Conservation (phyloP, 2,113 vertebrate species). For the Proterorhinus semilunaris region DNA sequence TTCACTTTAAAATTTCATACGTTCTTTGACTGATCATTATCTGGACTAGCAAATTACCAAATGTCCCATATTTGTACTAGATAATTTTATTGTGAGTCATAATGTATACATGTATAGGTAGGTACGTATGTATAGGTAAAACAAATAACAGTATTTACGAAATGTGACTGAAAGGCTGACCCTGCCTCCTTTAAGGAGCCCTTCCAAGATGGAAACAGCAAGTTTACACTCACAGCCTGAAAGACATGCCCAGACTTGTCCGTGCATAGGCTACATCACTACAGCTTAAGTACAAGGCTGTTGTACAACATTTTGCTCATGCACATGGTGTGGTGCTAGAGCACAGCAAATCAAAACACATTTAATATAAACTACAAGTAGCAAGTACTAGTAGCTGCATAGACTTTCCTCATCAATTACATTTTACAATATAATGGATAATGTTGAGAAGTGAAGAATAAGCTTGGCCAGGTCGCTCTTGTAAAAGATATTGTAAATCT, state of each 20-base stretch:
- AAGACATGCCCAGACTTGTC: slow-evolving; percentile 79
- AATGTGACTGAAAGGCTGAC: slow-evolving; percentile 51
- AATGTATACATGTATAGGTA: too few relatives aligned
- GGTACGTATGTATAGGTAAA: too few relatives aligned
- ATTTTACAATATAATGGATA: background rate
- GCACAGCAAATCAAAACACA: background rate
- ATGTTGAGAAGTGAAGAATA: too few relatives aligned
- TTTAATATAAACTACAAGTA: background rate
- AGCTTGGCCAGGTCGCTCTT: too few relatives aligned
- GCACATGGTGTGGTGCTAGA: background rate
- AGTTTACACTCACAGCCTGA: slow-evolving; percentile 62
- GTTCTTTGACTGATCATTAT: too few relatives aligned
- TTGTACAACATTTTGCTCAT: slow-evolving; percentile 1
- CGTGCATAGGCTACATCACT: slow-evolving; percentile 46
- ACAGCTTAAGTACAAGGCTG: slow-evolving; percentile 46
- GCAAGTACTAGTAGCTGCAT: too few relatives aligned
- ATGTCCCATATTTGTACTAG: too few relatives aligned
- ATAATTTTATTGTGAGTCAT: too few relatives aligned
- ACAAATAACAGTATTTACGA: background rate
- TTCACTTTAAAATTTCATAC: too few relatives aligned
- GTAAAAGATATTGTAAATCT: too few relatives aligned
- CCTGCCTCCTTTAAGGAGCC: slow-evolving; percentile 56
- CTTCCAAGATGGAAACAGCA: slow-evolving; percentile 69
- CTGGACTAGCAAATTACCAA: too few relatives aligned
- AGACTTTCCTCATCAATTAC: background rate